Conservation (phyloP, 2,888 invertebrate genomes). For the Sesia bembeciformis region DNA sequence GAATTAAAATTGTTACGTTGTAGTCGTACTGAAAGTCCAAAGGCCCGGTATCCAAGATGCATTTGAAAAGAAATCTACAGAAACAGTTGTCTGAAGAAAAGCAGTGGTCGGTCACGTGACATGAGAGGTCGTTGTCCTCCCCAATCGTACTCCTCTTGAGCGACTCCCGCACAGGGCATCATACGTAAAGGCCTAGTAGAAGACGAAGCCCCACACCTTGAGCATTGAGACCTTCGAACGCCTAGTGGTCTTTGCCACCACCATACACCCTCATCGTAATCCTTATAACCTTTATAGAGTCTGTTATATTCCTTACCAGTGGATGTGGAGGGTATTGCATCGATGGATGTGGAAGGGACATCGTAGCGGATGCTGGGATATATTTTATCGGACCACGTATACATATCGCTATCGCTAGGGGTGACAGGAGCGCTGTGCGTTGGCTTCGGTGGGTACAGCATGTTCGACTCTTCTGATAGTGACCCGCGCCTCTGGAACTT, state of each 20-base stretch:
- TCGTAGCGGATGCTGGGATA: constrained; percentile 34
- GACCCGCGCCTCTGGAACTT: constrained; percentile 58
- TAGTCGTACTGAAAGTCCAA: too few relatives aligned
- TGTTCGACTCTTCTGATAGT: constrained; percentile 39
- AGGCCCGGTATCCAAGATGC: too few relatives aligned
- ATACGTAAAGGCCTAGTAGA: constrained; percentile 47
- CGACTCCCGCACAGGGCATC: constrained; percentile 39
- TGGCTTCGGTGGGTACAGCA: constrained; percentile 44
- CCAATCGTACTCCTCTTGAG: constrained; percentile 18
- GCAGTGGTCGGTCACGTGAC: constrained; percentile 54
- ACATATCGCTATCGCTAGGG: constrained; percentile 58
- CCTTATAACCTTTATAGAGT: not conserved
- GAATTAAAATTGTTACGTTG: too few relatives aligned
- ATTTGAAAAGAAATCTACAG: constrained; percentile 18
- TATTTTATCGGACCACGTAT: constrained; percentile 45
- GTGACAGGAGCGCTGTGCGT: constrained; percentile 59
- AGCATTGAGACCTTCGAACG: constrained; percentile 39
- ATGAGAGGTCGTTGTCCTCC: constrained; percentile 25
- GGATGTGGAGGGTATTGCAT: not conserved
- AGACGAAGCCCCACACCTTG: constrained; percentile 50
- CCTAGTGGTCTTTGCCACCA: constrained; percentile 45
- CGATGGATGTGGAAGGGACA: constrained; percentile 20
- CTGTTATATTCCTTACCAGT: not conserved
- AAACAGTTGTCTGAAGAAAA: constrained; percentile 56
- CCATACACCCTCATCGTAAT: constrained; percentile 19